These are phyloP conservation scores for Argopecten irradians DNA, from an alignment of 1,140 invertebrate genomes.

Conservation along the genomic window DNA sequence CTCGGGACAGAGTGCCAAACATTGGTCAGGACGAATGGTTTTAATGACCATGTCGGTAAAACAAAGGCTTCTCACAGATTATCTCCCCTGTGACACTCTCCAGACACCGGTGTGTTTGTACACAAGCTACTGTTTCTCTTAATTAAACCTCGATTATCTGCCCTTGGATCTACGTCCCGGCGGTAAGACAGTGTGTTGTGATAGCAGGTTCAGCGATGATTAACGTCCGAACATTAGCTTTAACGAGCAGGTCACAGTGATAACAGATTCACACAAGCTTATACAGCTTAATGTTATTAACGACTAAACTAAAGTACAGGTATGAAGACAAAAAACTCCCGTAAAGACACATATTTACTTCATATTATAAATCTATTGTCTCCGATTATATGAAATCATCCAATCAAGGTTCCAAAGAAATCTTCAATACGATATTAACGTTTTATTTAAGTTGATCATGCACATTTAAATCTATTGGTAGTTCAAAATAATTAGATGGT, in stretches of 20 bases:
- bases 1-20: not conserved
- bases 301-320: too few species aligned
- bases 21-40: not conserved
- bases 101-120: conserved; percentile 20
- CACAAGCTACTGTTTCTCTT: conserved; percentile 21
- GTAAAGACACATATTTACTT: too few species aligned
- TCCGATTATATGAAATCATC: too few species aligned
- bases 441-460: not conserved
- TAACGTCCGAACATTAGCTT: not conserved
- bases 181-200: not conserved
- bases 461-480: not conserved
- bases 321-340: too few species aligned
- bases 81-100: conserved; percentile 1
- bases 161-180: not conserved
- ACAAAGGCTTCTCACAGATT: not conserved
- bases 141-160: conserved; percentile 8
- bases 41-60: not conserved
- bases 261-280: not conserved
- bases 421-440: too few species aligned
- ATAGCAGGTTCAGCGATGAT: conserved; percentile 4
- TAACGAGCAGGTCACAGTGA: conserved; percentile 1
- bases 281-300: not conserved
- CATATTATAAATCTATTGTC: too few species aligned
- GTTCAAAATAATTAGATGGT: not conserved
- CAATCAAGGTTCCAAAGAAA: too few species aligned